Percentiles rank a stretch among this genome's conserved stretches.
phyloP scores from a whole-genome alignment of 92 coral and sea anemone species.

The Hydrozoanthus gracilis region DNA sequence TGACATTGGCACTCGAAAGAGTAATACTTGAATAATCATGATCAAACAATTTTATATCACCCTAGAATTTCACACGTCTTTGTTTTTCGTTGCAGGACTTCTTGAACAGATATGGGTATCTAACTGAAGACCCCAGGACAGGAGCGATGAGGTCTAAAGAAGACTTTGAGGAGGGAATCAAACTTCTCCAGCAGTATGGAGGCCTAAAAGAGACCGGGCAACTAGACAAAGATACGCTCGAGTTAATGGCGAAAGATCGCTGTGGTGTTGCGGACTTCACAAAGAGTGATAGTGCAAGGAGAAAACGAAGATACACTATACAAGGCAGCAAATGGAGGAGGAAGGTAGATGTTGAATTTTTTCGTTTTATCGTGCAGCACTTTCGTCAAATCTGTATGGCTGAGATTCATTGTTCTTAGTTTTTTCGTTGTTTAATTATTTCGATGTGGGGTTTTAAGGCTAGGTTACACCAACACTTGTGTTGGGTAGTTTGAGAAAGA shows the following conservation, averaged over 20 bases:
- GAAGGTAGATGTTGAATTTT: background rate
- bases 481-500: too few relatives aligned
- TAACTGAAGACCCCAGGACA: slow-evolving; percentile 31
- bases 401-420: too few relatives aligned
- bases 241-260: slow-evolving; percentile 51
- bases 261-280: slow-evolving; percentile 68
- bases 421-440: too few relatives aligned
- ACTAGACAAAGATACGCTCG: slow-evolving; percentile 40
- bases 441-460: too few relatives aligned
- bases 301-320: slow-evolving; percentile 59
- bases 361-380: too few relatives aligned
- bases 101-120: slow-evolving; percentile 57
- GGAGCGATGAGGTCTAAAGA: slow-evolving; percentile 51
- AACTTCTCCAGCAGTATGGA: slow-evolving; percentile 58
- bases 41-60: too few relatives aligned
- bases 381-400: too few relatives aligned
- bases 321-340: slow-evolving; percentile 67
- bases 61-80: background rate
- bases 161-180: slow-evolving; percentile 48
- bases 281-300: slow-evolving; percentile 39
- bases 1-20: too few relatives aligned
- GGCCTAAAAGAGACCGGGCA: slow-evolving; percentile 66
- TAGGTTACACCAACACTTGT: too few relatives aligned
- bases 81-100: slow-evolving; percentile 35
- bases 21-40: too few relatives aligned